These are phyloP conservation scores for Metopia argyrocephala DNA, from an alignment of 2,888 invertebrate genomes.

Conservation along the genomic window DNA sequence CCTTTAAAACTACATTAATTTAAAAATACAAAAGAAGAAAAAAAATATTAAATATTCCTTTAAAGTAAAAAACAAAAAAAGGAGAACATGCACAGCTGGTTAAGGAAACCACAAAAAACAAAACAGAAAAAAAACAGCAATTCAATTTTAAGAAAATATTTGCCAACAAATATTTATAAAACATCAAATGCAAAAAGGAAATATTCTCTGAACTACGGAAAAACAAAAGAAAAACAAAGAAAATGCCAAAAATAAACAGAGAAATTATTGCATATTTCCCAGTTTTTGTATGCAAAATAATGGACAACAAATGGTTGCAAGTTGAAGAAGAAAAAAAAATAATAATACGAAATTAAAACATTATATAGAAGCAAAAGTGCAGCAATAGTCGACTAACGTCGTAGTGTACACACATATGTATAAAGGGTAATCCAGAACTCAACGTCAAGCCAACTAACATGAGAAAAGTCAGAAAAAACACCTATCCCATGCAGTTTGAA, in stretches of 20 bases:
- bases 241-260: background rate
- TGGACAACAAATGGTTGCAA: background rate
- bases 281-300: conserved; percentile 1
- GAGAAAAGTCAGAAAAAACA: no score
- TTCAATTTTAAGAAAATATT: background rate
- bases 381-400: background rate
- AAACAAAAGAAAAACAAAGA: background rate
- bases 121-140: background rate
- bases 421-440: no score
- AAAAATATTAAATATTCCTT: background rate
- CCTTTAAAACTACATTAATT: no score
- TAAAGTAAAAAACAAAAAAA: background rate
- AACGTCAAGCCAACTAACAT: no score
- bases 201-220: background rate
- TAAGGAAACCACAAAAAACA: background rate
- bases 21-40: background rate
- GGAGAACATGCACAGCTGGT: background rate
- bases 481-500: no score
- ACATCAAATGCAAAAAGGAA: background rate
- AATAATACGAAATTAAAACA: background rate
- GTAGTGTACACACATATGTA: background rate
- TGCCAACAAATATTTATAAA: conserved; percentile 4
- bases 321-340: background rate
- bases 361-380: background rate
- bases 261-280: conserved; percentile 1